Evolutionary conservation across 2,113 vertebrate genomes (phyloP), one percentile per base, ranked within the genome.

Genomic region (Lasiurus borealis): DNA sequence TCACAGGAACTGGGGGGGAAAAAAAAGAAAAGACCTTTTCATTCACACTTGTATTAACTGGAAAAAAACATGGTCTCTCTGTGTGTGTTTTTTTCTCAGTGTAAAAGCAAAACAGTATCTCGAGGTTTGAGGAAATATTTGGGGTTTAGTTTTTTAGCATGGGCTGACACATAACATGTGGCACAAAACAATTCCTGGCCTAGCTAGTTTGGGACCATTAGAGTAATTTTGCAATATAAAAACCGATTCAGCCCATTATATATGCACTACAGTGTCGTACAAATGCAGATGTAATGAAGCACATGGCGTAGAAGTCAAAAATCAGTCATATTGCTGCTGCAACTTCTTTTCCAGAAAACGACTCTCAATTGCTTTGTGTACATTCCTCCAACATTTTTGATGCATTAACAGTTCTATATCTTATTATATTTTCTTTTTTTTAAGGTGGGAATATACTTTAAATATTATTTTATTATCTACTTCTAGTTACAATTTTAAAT

Each of bases 1-100:
- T 84, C 91, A 25, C 29, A 68, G 93, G 62, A 87, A 89, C 36
- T 50, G 82, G 31, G 27, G 57, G 62, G 76, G 29, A 71, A 36
- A 75, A 64, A 29, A 52, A 27, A 59, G 40, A 62, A 50, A 81
- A 91, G 91, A 85, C 66, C 57, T 75, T 96, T 87, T 69, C 10
- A 8, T 84, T 97, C 18, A 1, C 52, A 81, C 36, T 68, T 94
- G 64, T 59, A n/a, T 93, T 94, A 95, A 23, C 44, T 86, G 82
- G 73, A 19, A 92, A 72, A 72, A 94, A 90, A 80, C 4, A 62
- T 83, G 52, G 2, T 90, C 31, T 88, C 34, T 80, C 6, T 8
- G 48, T 27, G 4, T 80, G 11, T 76, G 29, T 72, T 73, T 57
- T 25, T 6, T 7, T 80, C 6, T 13, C 76, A 48, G 8, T 69